phyloP scores from a whole-genome alignment of 92 coral and sea anemone genomes.

The Pocillopora meandrina region DNA sequence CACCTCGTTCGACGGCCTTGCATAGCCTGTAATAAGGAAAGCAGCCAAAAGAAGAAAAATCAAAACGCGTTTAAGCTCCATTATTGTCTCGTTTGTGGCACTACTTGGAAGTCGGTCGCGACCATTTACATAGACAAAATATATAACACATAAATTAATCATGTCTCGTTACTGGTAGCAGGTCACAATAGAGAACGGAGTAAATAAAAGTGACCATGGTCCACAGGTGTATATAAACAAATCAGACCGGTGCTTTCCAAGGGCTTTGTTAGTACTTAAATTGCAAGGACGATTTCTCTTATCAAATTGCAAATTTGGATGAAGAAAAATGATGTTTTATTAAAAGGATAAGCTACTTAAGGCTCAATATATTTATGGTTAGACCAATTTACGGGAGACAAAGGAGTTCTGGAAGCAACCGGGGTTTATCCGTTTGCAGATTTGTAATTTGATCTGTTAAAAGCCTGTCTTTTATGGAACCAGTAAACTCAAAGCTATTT shows the following conservation, averaged over 20 bases:
- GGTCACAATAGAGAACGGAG: background rate
- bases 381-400: too few relatives aligned
- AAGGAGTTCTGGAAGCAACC: too few relatives aligned
- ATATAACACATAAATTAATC: slow-evolving; percentile 30
- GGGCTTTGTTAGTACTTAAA: background rate
- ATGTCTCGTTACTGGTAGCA: slow-evolving; percentile 20
- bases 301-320: background rate
- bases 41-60: slow-evolving; percentile 13
- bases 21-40: slow-evolving; percentile 9
- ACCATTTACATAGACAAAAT: background rate
- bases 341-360: background rate
- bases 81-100: background rate
- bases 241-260: slow-evolving; percentile 2
- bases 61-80: slow-evolving; percentile 16
- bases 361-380: too few relatives aligned
- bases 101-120: background rate
- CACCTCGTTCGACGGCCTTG: slow-evolving; percentile 34
- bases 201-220: background rate
- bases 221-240: slow-evolving; percentile 24
- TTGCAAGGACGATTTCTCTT: background rate
- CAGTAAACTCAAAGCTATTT: too few relatives aligned
- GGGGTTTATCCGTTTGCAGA: too few relatives aligned
- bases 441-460: too few relatives aligned
- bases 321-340: background rate
- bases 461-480: too few relatives aligned